phyloP scores from a whole-genome alignment of 2,888 invertebrate genomes.

The Gymnocheta viridis region DNA sequence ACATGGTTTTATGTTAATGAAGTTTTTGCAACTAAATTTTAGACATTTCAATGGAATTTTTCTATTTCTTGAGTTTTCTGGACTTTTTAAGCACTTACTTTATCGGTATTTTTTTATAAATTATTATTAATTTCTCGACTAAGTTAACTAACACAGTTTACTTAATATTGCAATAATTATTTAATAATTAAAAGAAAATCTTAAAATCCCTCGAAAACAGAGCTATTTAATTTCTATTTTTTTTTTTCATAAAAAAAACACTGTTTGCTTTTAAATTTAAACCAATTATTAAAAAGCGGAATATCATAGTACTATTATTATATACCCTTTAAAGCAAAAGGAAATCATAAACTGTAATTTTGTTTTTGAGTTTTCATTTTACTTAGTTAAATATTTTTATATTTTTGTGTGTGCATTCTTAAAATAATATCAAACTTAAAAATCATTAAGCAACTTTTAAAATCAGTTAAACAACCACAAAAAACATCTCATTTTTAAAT shows the following conservation, averaged over 20 bases:
- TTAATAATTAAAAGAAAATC: slow-evolving; percentile 45
- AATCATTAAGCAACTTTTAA: slow-evolving; percentile 1
- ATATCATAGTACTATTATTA: slow-evolving; percentile 14
- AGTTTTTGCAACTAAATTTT: background rate
- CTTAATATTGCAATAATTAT: slow-evolving; percentile 70
- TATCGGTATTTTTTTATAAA: slow-evolving; percentile 18
- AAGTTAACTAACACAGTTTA: slow-evolving; percentile 62
- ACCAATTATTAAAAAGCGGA: background rate
- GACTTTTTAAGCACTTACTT: background rate
- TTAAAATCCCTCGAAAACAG: background rate
- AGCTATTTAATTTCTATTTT: background rate
- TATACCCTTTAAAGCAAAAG: background rate
- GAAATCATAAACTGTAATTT: slow-evolving; percentile 21
- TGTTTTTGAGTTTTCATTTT: slow-evolving; percentile 36
- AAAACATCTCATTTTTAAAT: slow-evolving; percentile 38
- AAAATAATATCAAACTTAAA: slow-evolving; percentile 27
- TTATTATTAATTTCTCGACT: slow-evolving; percentile 22
- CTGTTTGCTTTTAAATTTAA: background rate
- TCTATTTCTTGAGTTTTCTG: background rate
- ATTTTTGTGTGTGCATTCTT: slow-evolving; percentile 69
- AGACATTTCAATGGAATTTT: background rate
- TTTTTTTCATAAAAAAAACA: no score
- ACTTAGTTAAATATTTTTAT: slow-evolving; percentile 58
- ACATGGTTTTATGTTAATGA: background rate
- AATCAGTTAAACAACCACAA: slow-evolving; percentile 9